phyloP scores from a whole-genome alignment of 2,113 vertebrate genomes.

The Rousettus leschenaultii region DNA sequence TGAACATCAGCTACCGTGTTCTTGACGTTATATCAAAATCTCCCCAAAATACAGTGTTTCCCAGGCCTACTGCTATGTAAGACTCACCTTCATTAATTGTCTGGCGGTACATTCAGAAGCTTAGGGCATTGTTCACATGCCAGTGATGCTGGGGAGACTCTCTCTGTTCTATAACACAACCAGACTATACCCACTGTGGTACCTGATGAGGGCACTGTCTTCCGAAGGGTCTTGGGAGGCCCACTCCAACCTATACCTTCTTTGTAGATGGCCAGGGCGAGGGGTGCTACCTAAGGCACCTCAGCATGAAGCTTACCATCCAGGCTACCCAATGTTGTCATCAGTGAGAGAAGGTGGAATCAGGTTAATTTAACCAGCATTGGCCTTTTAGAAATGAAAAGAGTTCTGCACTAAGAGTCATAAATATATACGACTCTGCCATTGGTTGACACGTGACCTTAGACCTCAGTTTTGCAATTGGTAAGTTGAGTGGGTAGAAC shows the following conservation, averaged over 20 bases:
- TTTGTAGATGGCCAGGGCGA: not conserved
- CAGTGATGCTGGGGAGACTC: not conserved
- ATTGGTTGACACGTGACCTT: not conserved
- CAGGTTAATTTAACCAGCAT: not conserved
- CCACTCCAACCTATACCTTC: not conserved
- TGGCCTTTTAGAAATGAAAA: not conserved
- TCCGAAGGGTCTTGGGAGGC: not conserved
- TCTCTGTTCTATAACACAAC: not conserved
- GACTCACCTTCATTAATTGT: not conserved
- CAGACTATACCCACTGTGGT: not conserved
- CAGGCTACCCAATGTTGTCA: fast-evolving
- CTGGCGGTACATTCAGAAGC: not conserved
- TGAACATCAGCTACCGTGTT: not conserved
- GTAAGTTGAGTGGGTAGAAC: not conserved
- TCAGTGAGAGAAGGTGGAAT: not conserved
- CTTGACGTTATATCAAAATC: not conserved
- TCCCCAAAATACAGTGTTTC: not conserved
- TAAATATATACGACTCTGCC: not conserved
- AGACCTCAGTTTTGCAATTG: not conserved
- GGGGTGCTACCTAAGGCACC: not conserved
- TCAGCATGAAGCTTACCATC: not conserved
- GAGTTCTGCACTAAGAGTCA: not conserved
- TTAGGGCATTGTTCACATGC: not conserved
- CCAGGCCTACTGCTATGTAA: not conserved
- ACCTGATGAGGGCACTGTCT: not conserved